These are phyloP conservation scores for Beroe forskalii DNA, from an alignment of 37 sponge, comb jelly and placozoan species.

Conservation along the genomic window DNA sequence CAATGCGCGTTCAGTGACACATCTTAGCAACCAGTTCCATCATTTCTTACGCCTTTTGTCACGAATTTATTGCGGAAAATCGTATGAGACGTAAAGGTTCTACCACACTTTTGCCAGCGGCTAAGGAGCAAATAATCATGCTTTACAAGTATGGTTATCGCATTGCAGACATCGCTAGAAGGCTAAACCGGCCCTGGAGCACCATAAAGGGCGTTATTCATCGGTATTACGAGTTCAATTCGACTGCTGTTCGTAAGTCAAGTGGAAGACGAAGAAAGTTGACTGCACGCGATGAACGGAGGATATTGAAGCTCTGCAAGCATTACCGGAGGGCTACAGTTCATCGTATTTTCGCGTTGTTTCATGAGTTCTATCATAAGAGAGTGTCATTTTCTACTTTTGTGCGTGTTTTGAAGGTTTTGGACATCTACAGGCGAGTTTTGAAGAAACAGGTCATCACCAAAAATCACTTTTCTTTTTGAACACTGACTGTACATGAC, in stretches of 20 bases:
- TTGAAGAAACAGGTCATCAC: not conserved
- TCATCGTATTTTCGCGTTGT: not conserved
- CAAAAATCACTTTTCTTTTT: too few species aligned
- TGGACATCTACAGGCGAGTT: not conserved
- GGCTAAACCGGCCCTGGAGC: not conserved
- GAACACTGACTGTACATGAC: too few species aligned
- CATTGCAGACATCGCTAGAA: not conserved
- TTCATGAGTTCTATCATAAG: not conserved
- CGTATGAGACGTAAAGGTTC: not conserved
- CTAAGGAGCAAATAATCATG: not conserved
- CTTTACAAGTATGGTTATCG: not conserved
- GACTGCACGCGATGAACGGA: not conserved
- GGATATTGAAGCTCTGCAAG: not conserved
- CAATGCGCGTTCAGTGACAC: too few species aligned
- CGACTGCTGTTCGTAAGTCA: not conserved
- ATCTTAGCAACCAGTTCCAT: not conserved
- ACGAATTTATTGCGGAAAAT: not conserved
- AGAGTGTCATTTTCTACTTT: not conserved
- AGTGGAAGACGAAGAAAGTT: not conserved
- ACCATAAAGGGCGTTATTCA: not conserved
- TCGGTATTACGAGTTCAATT: not conserved
- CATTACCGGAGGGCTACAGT: not conserved
- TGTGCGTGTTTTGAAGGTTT: not conserved
- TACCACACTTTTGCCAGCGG: not conserved
- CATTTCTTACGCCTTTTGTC: not conserved